Base-by-base conservation (phyloP, 2,888 invertebrate species). In the Argynnis bischoffii region DNA sequence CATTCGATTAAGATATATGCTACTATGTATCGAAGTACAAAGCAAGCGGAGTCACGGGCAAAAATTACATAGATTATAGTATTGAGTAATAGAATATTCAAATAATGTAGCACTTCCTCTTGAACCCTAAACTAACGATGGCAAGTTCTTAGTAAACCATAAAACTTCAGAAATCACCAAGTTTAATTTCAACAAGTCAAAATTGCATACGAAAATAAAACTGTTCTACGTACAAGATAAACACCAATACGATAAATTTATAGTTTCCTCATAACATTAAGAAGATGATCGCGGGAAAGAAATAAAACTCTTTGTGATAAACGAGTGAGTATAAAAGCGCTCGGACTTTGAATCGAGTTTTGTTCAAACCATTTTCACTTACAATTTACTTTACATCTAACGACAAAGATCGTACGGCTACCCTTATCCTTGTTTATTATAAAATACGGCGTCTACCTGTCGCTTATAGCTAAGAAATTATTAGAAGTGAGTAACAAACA, bases 191-290 rank as follows among this genome's bases (percentile, higher is more conserved):
- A 26, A 35, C n/a, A 35, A 16, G 4, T 13, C 11, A 13, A 51
- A 13, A 47, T 35, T 14, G 16, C 11, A 18, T 60, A 35, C 18
- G 16, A 51, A 35, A 51, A 51, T 18, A 18, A 6, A 51, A 51
- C 35, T 15, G 35, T 61, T 51, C 51, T 18, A 31, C 16, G 31
- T 15, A 6, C 50, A 59, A 18, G 11, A 47, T 48, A 16, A 50
- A 50, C 31, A 51, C 31, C 61, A 31, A 50, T 31, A 51, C 35
- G 1, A 18, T 51, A 51, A 61, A 61, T 51, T 61, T 61, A 61
- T 61, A 51, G 61, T 8, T 51, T 61, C 61, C 61, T 61, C 61
- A 51, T 61, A 51, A 50, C 51, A 41, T 61, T 61, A 61, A 51
- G 51, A 51, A 61, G 18, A 61, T 61, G 50, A 51, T 61, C 51